Conservation (phyloP, 2,888 invertebrate species). For the Synanthedon formicaeformis region DNA sequence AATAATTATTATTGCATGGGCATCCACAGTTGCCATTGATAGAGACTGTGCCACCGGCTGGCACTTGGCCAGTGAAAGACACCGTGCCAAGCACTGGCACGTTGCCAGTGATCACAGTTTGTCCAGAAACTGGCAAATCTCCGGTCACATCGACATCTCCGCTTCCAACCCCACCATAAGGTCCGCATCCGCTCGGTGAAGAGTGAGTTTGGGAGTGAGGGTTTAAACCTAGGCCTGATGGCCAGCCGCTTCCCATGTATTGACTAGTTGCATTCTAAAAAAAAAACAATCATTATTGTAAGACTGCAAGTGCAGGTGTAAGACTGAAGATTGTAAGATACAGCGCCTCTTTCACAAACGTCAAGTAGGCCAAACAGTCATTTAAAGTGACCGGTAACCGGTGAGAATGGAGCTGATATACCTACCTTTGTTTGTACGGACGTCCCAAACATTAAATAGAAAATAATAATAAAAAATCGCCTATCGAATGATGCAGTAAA, state of each 20-base stretch:
- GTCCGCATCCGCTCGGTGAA: neutral
- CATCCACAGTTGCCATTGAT: conserved; percentile 20
- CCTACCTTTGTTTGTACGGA: too few species aligned
- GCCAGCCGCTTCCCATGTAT: neutral
- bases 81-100: conserved; percentile 25
- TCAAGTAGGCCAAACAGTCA: neutral
- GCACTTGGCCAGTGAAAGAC: conserved; percentile 18
- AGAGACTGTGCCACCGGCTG: conserved; percentile 21
- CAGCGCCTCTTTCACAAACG: neutral
- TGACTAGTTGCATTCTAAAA: neutral
- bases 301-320: too few species aligned
- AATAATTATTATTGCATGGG: conserved; percentile 4
- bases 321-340: too few species aligned
- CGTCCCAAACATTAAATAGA: too few species aligned
- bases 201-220: neutral
- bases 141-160: neutral
- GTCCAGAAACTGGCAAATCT: conserved; percentile 7
- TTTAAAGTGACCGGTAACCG: neutral
- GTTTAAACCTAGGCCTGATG: neutral
- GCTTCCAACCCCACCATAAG: neutral
- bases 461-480: too few species aligned
- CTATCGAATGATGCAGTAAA: too few species aligned
- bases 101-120: conserved; percentile 19
- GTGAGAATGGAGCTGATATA: too few species aligned
- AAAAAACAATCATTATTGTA: neutral